Evolutionary conservation across 2,888 invertebrate species (phyloP), one percentile per base, ranked within the genome.

Genomic region (Anaspis maculata): DNA sequence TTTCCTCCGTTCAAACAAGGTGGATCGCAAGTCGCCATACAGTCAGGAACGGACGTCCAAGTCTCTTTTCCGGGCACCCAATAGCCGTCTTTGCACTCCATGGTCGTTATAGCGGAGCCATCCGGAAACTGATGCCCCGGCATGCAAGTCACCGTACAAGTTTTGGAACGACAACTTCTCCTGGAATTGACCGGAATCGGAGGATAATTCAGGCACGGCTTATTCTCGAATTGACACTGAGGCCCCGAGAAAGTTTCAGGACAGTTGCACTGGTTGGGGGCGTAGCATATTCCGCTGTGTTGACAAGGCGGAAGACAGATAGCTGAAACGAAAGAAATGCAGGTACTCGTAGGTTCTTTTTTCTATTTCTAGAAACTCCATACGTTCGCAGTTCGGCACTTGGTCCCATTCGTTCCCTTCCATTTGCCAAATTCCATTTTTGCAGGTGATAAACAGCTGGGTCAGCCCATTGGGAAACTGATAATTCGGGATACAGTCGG

Each of bases 271-370:
- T 76, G 68, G 56, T 86, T 81, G 0, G 83, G 81, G 14, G 72
- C 72, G 2, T 82, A 59, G 54, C 91, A 92, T 29, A 83, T 79
- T 1, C 91, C 91, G 32, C 76, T 81, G 62, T 91, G 88, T 56
- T 78, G 70, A 60, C 91, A 92, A 0, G 72, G 67, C 0, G 83
- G 83, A 12, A 72, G 59, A 57, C 91, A 91, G 45, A 75, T 69
- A 0, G 84, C 89, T 87, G 58, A n/a, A 66, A 66, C 27, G 13
- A 10, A 9, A n/a, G 12, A 9, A 19, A 6, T 19, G 9, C 9
- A 15, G 12, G 7, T 14, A 11, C n/a, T 25, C 6, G 15, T 2
- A 13, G 15, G 2, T 9, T 24, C 12, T 30, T 15, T 19, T 26
- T 19, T 32, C 26, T 12, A 13, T 15, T 22, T 10, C 7, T 12